A percentile compares a stretch with the other conserved stretches of the same genome.
Conservation (phyloP, 2,888 invertebrate genomes). For the Rhopalosiphum nymphaeae region DNA sequence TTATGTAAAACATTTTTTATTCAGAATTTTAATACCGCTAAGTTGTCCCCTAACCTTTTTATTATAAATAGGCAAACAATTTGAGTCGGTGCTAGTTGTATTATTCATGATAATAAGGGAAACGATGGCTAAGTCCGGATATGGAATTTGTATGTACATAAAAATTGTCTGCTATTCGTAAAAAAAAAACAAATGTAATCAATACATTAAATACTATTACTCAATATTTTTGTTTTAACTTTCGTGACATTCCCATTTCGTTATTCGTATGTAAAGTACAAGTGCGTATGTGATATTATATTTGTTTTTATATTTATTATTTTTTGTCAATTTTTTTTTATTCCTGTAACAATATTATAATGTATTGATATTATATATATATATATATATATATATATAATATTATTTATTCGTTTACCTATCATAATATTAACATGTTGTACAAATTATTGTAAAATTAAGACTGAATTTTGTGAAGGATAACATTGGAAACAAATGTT, state of each 20-base stretch:
- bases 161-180: not conserved
- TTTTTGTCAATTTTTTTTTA: conserved; percentile 22
- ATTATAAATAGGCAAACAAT: not conserved
- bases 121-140: not conserved
- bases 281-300: conserved; percentile 63
- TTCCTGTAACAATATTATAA: conserved; percentile 35
- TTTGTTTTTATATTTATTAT: conserved; percentile 58
- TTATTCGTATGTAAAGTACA: conserved; percentile 61
- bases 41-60: not conserved
- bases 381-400: conserved; percentile 15
- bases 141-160: conserved; percentile 17
- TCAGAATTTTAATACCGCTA: not conserved
- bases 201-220: not conserved
- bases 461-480: conserved; percentile 58
- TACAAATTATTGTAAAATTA: conserved; percentile 64
- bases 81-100: conserved; percentile 26
- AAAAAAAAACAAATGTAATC: not conserved
- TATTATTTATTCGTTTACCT: conserved; percentile 53
- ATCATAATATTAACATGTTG: conserved; percentile 50
- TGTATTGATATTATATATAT: not conserved
- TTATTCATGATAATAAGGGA: not conserved
- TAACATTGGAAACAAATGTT: conserved; percentile 25
- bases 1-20: conserved; percentile 7
- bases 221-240: conserved; percentile 11
- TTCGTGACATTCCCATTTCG: conserved; percentile 49